Conservation (phyloP, 2,113 vertebrate species). For the Oxygymnocypris stewartii region DNA sequence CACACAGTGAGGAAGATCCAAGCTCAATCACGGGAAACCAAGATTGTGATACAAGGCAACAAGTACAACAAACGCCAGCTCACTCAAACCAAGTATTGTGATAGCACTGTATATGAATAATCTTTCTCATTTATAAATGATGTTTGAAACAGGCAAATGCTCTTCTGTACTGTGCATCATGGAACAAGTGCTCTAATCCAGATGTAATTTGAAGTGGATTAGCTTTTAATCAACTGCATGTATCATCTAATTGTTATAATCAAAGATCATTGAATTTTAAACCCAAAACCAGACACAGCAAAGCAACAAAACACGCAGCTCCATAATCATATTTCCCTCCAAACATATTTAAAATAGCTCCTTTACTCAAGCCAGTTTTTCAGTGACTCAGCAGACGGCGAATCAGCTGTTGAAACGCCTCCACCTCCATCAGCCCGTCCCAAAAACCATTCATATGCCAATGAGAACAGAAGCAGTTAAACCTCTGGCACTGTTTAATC, state of each 20-base stretch:
- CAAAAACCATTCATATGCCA: not conserved
- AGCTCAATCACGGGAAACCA: not conserved
- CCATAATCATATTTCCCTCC: not conserved
- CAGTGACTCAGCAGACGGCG: not conserved
- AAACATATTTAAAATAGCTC: not conserved
- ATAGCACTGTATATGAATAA: not conserved
- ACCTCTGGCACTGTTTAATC: constrained; percentile 5
- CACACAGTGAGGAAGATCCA: constrained; percentile 35
- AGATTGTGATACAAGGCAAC: not conserved
- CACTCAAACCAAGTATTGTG: not conserved
- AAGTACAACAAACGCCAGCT: not conserved
- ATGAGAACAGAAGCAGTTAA: constrained; percentile 8
- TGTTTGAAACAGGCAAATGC: not conserved
- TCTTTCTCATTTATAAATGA: not conserved
- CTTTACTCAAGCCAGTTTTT: not conserved
- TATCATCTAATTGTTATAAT: not conserved
- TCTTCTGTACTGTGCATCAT: not conserved
- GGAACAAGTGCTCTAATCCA: not conserved
- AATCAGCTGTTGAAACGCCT: constrained; percentile 5
- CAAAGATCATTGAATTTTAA: constrained; percentile 4
- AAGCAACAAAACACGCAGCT: not conserved
- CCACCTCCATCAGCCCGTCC: not conserved
- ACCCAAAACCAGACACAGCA: not conserved
- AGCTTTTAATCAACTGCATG: not conserved
- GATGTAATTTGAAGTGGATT: not conserved